Evolutionary conservation across 2,888 invertebrate genomes (phyloP), one percentile per base, ranked within the genome.

Genomic region (Rutpela maculata): DNA sequence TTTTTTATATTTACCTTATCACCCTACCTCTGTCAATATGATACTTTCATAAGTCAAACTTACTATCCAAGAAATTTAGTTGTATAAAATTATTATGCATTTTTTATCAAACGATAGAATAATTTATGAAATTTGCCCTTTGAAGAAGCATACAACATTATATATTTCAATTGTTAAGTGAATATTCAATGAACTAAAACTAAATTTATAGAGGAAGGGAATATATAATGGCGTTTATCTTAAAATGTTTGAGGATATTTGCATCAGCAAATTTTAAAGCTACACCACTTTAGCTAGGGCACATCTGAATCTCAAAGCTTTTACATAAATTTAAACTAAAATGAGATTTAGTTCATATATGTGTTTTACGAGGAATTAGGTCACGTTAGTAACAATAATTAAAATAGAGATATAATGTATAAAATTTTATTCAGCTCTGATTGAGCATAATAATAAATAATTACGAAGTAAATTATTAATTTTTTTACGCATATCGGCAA

Each of bases 181-280:
- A 59, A 73, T 55, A 55, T 73, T 31, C 38, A 56, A 66, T 65
- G 65, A 73, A 63, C 62, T 56, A 35, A 73, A 63, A 66, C 63
- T 63, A 55, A 73, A 17, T 65, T 65, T n/a, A 62, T 57, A 73
- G 63, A n/a, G 26, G 55, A 73, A 59, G 56, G 15, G 59, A 70
- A 70, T 70, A 18, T 18, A 43, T 43, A 70, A 70, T 70, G 18
- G 26, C n/a, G 70, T 63, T 72, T 72, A 72, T 55, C 65, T 72
- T 63, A 72, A 63, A 72, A 50, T 50, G 38, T 63, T 71, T 71
- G 60, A 60, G 38, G 19, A 57, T 50, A 31, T 35, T 35, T 35
- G 35, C 38, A 63, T 31, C 65, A 35, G 65, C 65, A 65, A 65
- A 65, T 18, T 65, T 17, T 65, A 65, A 38, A 38, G 43, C 35